These are phyloP conservation scores for Halcyon malimbica DNA, from an alignment of 2,113 vertebrate species.

Conservation along the genomic window DNA sequence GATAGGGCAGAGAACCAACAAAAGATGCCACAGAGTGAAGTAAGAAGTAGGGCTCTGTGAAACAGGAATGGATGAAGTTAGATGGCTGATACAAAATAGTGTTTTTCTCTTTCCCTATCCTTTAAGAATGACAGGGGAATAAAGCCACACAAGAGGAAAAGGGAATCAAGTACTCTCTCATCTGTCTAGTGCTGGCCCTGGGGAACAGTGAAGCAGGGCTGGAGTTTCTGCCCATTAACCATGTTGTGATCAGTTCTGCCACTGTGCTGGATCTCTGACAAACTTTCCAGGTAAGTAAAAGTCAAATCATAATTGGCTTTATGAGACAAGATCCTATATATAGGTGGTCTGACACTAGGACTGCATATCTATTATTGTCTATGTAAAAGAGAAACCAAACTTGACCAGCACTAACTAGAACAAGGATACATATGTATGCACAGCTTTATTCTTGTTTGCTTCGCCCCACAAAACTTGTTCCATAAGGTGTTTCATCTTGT, in stretches of 20 bases:
- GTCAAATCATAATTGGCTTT: not conserved
- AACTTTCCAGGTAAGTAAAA: not conserved
- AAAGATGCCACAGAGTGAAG: not conserved
- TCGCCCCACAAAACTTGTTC: not conserved
- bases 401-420: not conserved
- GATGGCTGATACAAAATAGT: not conserved
- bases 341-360: not conserved
- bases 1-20: constrained; percentile 15
- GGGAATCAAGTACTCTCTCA: not conserved
- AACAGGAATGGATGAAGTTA: not conserved
- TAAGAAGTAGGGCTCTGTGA: not conserved
- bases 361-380: not conserved
- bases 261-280: not conserved
- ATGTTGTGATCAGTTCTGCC: not conserved
- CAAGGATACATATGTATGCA: rapidly evolving
- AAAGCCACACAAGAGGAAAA: not conserved
- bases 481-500: not conserved
- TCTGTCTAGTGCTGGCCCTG: not conserved
- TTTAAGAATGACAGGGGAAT: not conserved
- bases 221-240: not conserved
- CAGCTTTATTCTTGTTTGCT: not conserved
- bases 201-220: not conserved
- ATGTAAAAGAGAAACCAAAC: not conserved
- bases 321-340: not conserved
- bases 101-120: not conserved